Evolutionary conservation across 2,113 vertebrate genomes (phyloP), one percentile per base, ranked within the genome.

Genomic region (Sinocyclocheilus maitianheensis): DNA sequence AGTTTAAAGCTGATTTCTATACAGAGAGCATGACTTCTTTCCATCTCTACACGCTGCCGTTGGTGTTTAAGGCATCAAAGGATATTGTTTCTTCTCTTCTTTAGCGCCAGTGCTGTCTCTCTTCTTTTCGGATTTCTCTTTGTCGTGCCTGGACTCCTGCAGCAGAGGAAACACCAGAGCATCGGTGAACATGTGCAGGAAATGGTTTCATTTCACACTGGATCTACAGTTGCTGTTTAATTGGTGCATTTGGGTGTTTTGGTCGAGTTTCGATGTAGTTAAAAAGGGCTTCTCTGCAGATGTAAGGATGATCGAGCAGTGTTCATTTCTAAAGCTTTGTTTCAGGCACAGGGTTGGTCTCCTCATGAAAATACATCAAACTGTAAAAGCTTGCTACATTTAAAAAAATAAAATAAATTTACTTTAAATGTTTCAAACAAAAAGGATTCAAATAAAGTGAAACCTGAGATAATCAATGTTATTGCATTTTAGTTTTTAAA

Each of bases 21-120:
- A 67, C 24, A 30, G 26, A 65, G 1, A 12, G 24, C n/a, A 26
- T 4, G 62, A 4, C n/a, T 4, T 12, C 62, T 65, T 13, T 65
- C 0, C 69, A 72, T 48, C 40, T 48, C 72, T 75, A 24, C 22
- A 72, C 22, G 10, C 3, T 75, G 72, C 12, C 13, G 72, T 16
- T 16, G 43, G 60, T 89, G 90, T 89, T 93, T 90, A 91, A 91
- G 81, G 88, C 81, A 80, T 89, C 89, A 95, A 97, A 97, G 96
- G 96, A 98, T 98, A 98, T 98, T 98, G 96, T 95, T 97, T 99
- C 95, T 99, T 95, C 92, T 98, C 95, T 94, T 98, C 96, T 92
- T 96, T 97, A 89, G 95, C 95, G 82, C 96, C 96, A 91, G 96
- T 94, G 90, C 95, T 96, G 72, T 96, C 96, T 48, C 97, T 94